A percentile compares a stretch with the other conserved stretches of the same genome.
These are phyloP conservation scores for Lycopodina hypogea DNA, from an alignment of 37 sponge, comb jelly and placozoan species.

Conservation along the genomic window DNA sequence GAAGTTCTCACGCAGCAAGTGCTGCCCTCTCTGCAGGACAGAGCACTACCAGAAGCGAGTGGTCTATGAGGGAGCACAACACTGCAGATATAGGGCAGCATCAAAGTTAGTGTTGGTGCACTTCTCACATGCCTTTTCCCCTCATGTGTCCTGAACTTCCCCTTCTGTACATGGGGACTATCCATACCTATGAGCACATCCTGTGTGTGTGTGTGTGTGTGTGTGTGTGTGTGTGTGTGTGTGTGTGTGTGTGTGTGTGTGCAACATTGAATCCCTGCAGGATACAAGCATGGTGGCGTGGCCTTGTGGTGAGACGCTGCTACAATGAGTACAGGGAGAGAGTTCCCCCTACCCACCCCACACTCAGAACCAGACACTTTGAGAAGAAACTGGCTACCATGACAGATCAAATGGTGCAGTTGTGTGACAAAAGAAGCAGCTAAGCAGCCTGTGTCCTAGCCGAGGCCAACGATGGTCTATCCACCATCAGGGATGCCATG, in stretches of 20 bases:
- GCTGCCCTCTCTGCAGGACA: conserved; percentile 84
- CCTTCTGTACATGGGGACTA: no score
- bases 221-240: no score
- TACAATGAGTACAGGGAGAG: conserved; percentile 48
- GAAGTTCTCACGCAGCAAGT: conserved; percentile 66
- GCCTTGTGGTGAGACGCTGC: conserved; percentile 69
- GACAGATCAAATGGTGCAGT: conserved; percentile 25
- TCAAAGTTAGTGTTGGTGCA: no score
- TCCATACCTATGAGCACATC: no score
- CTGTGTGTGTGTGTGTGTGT: no score
- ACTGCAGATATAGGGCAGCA: conserved; percentile 55
- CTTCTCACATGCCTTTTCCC: no score
- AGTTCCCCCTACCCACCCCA: conserved; percentile 71
- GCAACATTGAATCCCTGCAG: conserved; percentile 9
- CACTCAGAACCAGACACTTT: conserved; percentile 77
- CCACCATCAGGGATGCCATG: not conserved
- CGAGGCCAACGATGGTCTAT: not conserved
- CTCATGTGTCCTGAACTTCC: no score
- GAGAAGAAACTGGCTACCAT: conserved; percentile 47
- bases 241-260: no score
- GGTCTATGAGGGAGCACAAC: conserved; percentile 74
- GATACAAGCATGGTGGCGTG: conserved; percentile 89
- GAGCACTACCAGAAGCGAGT: conserved; percentile 81
- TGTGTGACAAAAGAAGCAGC: not conserved
- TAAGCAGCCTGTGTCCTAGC: conserved; percentile 5